A percentile compares a stretch with the other conserved stretches of the same genome.
phyloP scores from a whole-genome alignment of 1,140 invertebrate genomes.

The Bombus waltoni region DNA sequence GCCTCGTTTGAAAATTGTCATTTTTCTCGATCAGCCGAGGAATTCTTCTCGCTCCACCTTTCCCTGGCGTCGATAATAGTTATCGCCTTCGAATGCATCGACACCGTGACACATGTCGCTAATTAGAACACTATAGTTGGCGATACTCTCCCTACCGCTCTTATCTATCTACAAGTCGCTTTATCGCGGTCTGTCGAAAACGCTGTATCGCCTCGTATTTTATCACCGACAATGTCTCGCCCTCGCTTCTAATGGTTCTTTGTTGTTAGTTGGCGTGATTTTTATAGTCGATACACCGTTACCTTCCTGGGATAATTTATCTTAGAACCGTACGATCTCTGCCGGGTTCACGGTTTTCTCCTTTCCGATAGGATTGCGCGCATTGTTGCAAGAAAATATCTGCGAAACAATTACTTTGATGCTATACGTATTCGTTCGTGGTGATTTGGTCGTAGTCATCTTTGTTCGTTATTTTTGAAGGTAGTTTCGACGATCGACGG shows the following conservation, averaged over 20 bases:
- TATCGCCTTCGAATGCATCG: constrained; percentile 1
- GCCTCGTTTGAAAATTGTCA: neutral
- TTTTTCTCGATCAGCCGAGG: neutral
- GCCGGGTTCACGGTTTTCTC: neutral
- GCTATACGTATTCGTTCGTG: no score
- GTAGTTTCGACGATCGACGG: no score
- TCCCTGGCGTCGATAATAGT: neutral
- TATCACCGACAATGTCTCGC: constrained; percentile 35
- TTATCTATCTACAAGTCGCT: constrained; percentile 45
- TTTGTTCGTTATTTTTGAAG: no score
- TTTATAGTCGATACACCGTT: constrained; percentile 5
- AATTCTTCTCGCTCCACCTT: neutral
- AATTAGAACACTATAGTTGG: constrained; percentile 17
- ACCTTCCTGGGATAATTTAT: constrained; percentile 27
- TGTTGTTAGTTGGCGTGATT: constrained; percentile 10
- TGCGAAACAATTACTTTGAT: no score
- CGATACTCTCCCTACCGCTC: neutral
- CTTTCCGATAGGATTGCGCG: neutral
- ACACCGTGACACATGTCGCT: constrained; percentile 35
- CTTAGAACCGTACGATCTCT: neutral
- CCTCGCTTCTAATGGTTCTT: constrained; percentile 39
- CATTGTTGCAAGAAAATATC: neutral
- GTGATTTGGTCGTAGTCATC: no score
- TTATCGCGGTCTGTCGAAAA: constrained; percentile 49
- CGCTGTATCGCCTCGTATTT: constrained; percentile 16